Evolutionary conservation across 2,888 invertebrate species (phyloP), one percentile per base, ranked within the genome.

Genomic region (Sisyra terminalis): DNA sequence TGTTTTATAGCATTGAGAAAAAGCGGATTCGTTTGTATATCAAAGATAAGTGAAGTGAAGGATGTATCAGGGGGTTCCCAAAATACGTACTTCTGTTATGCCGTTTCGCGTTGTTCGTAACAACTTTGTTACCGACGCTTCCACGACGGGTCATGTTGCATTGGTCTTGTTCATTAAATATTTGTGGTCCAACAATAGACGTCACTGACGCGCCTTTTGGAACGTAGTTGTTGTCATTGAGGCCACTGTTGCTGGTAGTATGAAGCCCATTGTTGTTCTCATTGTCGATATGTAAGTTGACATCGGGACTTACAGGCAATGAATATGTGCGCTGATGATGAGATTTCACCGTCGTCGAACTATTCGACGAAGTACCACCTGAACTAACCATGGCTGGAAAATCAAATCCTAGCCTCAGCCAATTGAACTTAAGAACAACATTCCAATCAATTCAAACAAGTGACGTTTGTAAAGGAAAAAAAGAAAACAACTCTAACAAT

Each of bases 241-340:
- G 52, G 49, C 53, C 53, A 49, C 34, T 18, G 52, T 40, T 43
- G 44, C 42, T 36, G 24, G 24, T 24, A 3, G 24, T 24, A 24
- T 24, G 24, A 3, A 24, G 24, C 24, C 45, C 42, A 50, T 43
- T 44, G 44, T 43, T 44, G 44, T 39, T 42, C 35, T 44, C 39
- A 39, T 34, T 35, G 11, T 35, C 36, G 18, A 24, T 34, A 34
- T 44, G 37, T 24, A 34, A 17, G 14, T 34, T 44, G 39, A 42
- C 16, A 13, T 30, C 40, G 17, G 45, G 39, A 15, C 29, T 51
- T 48, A 79, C 59, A 47, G 79, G 78, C 57, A 78, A 73, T 54
- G 78, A 79, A 57, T 77, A 67, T 48, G 79, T 79, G 58, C 79
- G 68, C 59, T 74, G 77, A 62, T 80, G 79, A 49, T 57, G 57